Conservation (phyloP, 2,113 vertebrate genomes). For the Smithornis capensis region DNA sequence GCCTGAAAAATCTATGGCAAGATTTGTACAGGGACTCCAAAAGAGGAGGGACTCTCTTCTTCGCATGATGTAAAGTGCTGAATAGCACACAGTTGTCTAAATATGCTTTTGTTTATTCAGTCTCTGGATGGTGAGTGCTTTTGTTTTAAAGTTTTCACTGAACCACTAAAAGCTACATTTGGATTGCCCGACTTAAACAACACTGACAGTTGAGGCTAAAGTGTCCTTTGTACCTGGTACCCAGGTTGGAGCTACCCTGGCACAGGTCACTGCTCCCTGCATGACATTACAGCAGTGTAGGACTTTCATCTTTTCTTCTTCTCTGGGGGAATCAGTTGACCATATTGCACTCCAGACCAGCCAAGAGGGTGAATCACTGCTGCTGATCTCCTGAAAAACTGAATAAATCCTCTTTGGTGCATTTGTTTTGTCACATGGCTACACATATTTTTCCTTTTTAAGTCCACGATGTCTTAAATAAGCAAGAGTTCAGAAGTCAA, state of each 20-base stretch:
- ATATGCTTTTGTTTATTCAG: slow-evolving; percentile 52
- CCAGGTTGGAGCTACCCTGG: background rate
- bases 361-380: slow-evolving; percentile 27
- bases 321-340: background rate
- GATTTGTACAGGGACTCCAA: background rate
- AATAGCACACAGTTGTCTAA: slow-evolving; percentile 48
- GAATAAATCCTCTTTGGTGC: background rate
- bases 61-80: background rate
- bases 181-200: background rate
- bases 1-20: slow-evolving; percentile 20
- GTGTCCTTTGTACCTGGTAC: background rate
- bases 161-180: slow-evolving; percentile 7
- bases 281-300: background rate
- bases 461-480: background rate
- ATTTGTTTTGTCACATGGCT: slow-evolving; percentile 14
- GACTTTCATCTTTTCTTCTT: slow-evolving; percentile 13
- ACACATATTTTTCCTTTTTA: slow-evolving; percentile 28
- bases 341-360: background rate
- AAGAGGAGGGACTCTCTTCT: background rate
- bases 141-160: slow-evolving; percentile 7
- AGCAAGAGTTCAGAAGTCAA: slow-evolving; percentile 12
- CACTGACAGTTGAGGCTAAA: background rate
- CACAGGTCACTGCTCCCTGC: background rate
- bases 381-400: background rate
- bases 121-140: background rate